Conservation (phyloP, 2,888 invertebrate species). For the Erpobdella octoculata region DNA sequence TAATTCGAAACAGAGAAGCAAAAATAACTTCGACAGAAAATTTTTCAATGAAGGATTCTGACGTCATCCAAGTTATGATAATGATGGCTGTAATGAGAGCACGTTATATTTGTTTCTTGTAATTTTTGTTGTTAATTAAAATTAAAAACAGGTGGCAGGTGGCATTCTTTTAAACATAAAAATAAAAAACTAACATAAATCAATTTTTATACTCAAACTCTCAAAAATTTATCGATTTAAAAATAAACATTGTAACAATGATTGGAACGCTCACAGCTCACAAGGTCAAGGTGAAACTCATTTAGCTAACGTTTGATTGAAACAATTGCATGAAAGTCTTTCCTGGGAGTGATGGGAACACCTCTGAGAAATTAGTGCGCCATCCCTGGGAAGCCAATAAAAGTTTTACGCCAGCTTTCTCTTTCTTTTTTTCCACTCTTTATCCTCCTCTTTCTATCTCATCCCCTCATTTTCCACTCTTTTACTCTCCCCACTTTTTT, state of each 20-base stretch:
- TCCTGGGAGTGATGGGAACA: neutral
- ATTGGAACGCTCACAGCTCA: neutral
- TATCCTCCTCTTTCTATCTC: neutral
- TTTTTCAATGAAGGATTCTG: too few species aligned
- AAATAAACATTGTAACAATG: neutral
- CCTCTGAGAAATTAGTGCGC: neutral
- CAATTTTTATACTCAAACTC: too few species aligned
- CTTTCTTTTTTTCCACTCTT: neutral
- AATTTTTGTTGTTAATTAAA: too few species aligned
- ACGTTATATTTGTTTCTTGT: too few species aligned
- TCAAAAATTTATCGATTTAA: too few species aligned
- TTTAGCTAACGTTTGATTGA: neutral
- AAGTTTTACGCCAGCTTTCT: neutral
- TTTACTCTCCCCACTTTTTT: neutral
- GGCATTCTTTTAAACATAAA: too few species aligned
- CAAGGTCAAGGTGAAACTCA: neutral
- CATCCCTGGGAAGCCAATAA: neutral
- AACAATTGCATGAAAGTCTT: neutral
- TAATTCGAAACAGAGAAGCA: too few species aligned
- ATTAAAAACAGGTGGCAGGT: too few species aligned
- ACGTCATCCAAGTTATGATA: too few species aligned
- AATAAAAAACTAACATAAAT: too few species aligned
- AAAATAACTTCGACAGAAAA: too few species aligned
- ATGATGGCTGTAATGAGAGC: too few species aligned
- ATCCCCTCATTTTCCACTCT: neutral